Conservation (phyloP, 23 tunicate species). For the Phallusia fumigata region DNA sequence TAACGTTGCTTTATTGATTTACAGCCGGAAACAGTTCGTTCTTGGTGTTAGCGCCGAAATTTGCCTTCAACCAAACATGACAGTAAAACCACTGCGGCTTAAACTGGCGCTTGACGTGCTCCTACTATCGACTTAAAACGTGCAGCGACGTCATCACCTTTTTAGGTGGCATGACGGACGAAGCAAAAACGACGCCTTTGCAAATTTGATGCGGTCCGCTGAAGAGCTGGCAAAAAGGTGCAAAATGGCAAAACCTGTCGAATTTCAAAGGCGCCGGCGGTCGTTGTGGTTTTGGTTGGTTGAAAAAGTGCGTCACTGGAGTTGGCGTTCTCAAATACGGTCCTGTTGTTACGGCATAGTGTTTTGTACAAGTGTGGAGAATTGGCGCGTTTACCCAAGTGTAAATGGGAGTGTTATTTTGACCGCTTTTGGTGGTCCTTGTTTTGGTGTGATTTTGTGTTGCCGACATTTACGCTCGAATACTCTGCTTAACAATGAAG, state of each 20-base stretch:
- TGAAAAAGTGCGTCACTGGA: neutral
- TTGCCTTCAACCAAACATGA: too few species aligned
- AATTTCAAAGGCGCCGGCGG: neutral
- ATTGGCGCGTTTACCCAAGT: too few species aligned
- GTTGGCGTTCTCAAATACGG: neutral
- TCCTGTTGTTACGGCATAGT: neutral
- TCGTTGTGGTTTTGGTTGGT: neutral
- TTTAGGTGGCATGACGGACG: neutral
- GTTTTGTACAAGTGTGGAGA: neutral
- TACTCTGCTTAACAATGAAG: too few species aligned
- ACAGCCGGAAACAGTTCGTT: too few species aligned
- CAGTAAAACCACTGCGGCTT: too few species aligned
- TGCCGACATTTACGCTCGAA: too few species aligned
- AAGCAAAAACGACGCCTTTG: neutral
- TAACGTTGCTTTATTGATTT: too few species aligned
- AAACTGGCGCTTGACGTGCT: too few species aligned
- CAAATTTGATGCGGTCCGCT: neutral
- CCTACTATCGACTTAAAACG: neutral
- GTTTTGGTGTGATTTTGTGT: too few species aligned
- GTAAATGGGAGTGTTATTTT: too few species aligned
- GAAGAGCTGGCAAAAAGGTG: neutral
- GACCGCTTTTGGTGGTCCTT: too few species aligned
- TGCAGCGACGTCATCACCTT: neutral
- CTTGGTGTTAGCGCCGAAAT: too few species aligned
- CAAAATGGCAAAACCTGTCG: neutral